Conservation (phyloP, 2,888 invertebrate genomes). For the Cepaea hortensis region DNA sequence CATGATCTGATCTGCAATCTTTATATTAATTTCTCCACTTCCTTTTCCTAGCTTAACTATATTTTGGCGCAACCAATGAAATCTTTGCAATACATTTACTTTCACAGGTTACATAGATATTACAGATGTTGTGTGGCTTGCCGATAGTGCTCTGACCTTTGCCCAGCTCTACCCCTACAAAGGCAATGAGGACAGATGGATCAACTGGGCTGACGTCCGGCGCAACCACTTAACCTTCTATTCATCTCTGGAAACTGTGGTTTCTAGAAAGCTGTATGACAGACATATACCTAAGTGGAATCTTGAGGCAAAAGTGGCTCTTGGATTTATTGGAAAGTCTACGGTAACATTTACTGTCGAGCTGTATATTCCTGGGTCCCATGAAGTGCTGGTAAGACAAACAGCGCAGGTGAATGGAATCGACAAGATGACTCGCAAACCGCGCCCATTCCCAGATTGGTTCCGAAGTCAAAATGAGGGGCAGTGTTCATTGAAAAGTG, state of each 20-base stretch:
- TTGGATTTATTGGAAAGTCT: slow-evolving; percentile 5
- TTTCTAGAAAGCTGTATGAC: slow-evolving; percentile 14
- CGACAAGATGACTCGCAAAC: background rate
- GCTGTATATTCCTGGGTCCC: background rate
- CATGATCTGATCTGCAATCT: too few relatives aligned
- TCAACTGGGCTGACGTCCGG: background rate
- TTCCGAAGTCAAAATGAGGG: background rate
- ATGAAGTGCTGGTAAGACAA: background rate
- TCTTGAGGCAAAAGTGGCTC: background rate
- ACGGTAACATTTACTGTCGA: background rate
- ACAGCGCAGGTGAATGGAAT: background rate
- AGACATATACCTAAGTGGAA: slow-evolving; percentile 14
- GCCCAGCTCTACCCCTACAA: background rate
- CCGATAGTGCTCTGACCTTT: background rate
- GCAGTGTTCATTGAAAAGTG: background rate
- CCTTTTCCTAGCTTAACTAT: too few relatives aligned
- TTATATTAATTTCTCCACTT: too few relatives aligned
- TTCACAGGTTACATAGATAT: background rate
- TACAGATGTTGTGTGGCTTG: background rate
- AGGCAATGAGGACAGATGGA: background rate
- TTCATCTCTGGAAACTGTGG: background rate
- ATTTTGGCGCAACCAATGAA: too few relatives aligned
- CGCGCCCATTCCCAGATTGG: slow-evolving; percentile 8
- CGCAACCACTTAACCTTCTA: background rate
- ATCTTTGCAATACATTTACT: background rate